A percentile compares a stretch with the other conserved stretches of the same genome.
phyloP scores from a whole-genome alignment of 2,888 invertebrate species.

The Catonia carolina region DNA sequence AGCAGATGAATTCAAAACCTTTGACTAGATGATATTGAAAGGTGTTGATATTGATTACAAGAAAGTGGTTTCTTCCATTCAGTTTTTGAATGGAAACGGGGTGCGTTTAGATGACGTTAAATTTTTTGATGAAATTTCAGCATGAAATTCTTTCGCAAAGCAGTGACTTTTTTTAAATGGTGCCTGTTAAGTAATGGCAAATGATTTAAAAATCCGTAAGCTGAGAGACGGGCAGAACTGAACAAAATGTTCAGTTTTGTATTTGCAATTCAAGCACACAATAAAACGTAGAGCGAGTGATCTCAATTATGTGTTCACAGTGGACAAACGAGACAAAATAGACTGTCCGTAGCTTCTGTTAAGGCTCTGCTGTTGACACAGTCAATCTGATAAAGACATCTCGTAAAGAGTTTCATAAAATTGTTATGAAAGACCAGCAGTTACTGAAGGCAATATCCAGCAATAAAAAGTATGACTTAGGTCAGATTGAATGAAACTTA shows the following conservation, averaged over 20 bases:
- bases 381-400: slow-evolving; percentile 1
- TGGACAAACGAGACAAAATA: background rate
- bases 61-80: no score
- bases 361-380: background rate
- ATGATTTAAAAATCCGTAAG: background rate
- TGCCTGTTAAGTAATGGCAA: no score
- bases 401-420: background rate
- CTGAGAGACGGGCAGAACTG: background rate
- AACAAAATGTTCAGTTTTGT: background rate
- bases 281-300: slow-evolving; percentile 2
- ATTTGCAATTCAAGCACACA: background rate
- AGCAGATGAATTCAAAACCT: no score
- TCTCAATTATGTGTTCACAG: background rate
- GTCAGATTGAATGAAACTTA: background rate
- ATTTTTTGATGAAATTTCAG: no score
- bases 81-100: no score
- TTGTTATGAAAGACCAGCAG: background rate
- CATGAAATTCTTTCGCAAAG: no score
- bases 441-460: slow-evolving; percentile 1
- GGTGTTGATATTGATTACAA: no score
- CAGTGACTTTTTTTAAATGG: slow-evolving; percentile 5
- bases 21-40: no score
- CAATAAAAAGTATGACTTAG: background rate
- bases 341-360: background rate
- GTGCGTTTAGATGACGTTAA: no score